Base-by-base conservation (phyloP, 2,113 vertebrate species). In the Actenoides lindsayi region DNA sequence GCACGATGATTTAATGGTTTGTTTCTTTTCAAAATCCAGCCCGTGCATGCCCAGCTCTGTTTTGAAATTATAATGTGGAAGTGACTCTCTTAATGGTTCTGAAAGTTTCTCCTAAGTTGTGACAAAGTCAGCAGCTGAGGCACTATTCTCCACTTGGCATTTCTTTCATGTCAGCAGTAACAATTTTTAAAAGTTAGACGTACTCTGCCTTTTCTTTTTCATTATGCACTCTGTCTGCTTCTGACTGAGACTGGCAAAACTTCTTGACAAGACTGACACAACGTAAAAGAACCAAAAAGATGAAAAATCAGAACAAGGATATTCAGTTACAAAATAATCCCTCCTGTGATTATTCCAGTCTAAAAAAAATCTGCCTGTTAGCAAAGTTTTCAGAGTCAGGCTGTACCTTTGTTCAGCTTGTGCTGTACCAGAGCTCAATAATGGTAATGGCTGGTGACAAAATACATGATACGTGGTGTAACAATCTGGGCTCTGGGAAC, bases 111-210 rank as follows among this genome's bases (percentile, higher is more conserved):
- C 62, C 42, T 27, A 89, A 89, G 19, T 44, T 76, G 48, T 95
- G 73, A 90, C 73, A 87, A 81, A 95, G 48, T 87, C 79, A 48
- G 65, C 16, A 90, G 33, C 27, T 35, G 68, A 78, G 69, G 39
- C 25, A 78, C 94, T 94, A 92, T 92, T 92, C 39, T 89, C 56
- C 68, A 23, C 54, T 86, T 68, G 83, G 64, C 57, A 93, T 62
- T 92, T 93, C 83, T 93, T 93, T 94, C 71, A 68, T 87, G 88
- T 90, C 79, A 90, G 59, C 42, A 86, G 60, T 60, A 90, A 79
- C 35, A 23, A n/a, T 81, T 95, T 93, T 41, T 81, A 51, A 84
- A 94, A 93, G 71, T 90, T 93, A 51, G 31, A 48, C 71, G 17
- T 68, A 44, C 13, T 78, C 63, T 86, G 64, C 48, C 4, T 95